Evolutionary conservation across 2,113 vertebrate species (phyloP).

Genomic region (Leiothrix lutea): DNA sequence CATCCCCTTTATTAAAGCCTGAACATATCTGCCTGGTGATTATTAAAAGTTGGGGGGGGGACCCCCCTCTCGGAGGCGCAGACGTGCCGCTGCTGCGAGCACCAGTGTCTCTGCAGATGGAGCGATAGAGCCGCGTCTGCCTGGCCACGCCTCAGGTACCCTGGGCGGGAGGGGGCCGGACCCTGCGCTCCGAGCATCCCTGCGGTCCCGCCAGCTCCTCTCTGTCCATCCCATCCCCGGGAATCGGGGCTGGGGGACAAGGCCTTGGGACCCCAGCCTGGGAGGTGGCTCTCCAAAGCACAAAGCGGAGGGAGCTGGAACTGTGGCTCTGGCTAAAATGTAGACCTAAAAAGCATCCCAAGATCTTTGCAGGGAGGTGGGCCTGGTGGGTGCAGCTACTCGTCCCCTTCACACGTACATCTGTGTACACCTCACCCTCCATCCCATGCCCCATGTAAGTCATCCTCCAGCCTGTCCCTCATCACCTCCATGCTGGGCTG

Average conservation of each 20-base stretch:
- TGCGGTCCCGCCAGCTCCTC: background rate
- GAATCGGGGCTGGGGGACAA: accelerated
- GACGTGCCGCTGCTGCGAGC: slow-evolving; percentile 54
- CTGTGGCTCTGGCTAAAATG: background rate
- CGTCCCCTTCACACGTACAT: accelerated
- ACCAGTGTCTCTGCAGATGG: slow-evolving; percentile 42
- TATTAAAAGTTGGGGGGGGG: slow-evolving; percentile 69
- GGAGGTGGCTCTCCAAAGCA: background rate
- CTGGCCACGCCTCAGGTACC: background rate
- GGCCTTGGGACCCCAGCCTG: background rate
- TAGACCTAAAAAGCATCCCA: background rate
- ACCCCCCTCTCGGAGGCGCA: slow-evolving; percentile 22
- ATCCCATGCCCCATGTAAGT: background rate
- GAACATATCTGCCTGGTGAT: slow-evolving; percentile 67
- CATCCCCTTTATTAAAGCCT: slow-evolving; percentile 69
- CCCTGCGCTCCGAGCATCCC: background rate
- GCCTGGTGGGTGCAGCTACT: background rate
- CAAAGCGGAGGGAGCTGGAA: background rate
- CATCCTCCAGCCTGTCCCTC: background rate
- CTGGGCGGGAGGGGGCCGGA: accelerated
- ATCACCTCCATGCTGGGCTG: background rate
- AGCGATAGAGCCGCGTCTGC: slow-evolving; percentile 25
- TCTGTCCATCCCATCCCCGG: background rate
- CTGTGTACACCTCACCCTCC: background rate
- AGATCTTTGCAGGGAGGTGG: background rate